Evolutionary conservation across 2,888 invertebrate genomes (phyloP), one percentile per base, ranked within the genome.

Genomic region (Patella caerulea): DNA sequence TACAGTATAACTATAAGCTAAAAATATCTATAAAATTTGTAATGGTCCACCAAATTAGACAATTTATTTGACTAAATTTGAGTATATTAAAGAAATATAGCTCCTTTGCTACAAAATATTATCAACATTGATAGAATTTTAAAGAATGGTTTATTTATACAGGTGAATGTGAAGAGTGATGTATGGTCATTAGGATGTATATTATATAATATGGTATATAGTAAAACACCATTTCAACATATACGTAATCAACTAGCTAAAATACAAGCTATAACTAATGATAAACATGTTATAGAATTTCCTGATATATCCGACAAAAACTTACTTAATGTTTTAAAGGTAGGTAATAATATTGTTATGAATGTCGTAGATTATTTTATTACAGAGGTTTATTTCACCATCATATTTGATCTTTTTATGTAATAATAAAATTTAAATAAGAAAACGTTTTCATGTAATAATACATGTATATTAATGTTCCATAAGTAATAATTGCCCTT

Each of bases 121-220:
- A 29, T 29, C 29, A 29, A 29, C 29, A 29, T 29, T 29, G 29
- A 29, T 29, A 29, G 2, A 29, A 29, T 29, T 29, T 29, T 29
- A 3, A 45, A 45, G 45, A 45, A 45, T 45, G 45, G 9, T 45
- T 75, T 72, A 74, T 55, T 71, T 53, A 83, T 84, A 45, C 84
- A 97, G 96, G 95, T 98, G 84, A 95, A 96, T 82, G 96, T 95
- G 84, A 97, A 96, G 89, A 96, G 98, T 71, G 98, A 99, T 92
- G 97, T 99, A 75, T 99, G 99, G 99, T 98, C 98, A 0, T 93
- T 99, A 84, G 99, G 99, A 34, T 98, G 98, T 91, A 99, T 99
- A 88, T 93, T 99, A 81, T 99, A 98, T 93, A 95, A 96, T 91
- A 93, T 99, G 92, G 94, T 97, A 69, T 98, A 97, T 91, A 96